Base-by-base conservation (phyloP, 2,113 vertebrate species). In the Odontesthes bonariensis region DNA sequence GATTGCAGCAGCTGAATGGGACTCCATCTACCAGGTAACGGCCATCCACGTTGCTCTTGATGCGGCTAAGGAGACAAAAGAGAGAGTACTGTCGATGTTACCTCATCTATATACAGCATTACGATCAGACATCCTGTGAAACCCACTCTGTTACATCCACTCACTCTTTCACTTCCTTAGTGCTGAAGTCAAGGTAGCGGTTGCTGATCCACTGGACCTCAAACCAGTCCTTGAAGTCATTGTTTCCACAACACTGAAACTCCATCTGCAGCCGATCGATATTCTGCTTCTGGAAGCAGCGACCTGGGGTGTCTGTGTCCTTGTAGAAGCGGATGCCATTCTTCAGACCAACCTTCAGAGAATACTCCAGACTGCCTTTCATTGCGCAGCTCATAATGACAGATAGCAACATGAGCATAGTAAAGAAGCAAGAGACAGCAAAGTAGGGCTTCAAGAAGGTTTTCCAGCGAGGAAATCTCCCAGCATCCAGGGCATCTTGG, bases 151-250 rank as follows among this genome's bases (percentile, higher is more conserved):
- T 23, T 56, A 32, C 10, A 63, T 44, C 55, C 40, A 92, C 94
- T 95, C 84, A 96, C 95, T 95, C 93, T 88, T 95, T 95, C n/a
- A 96, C 95, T 59, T 95, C 95, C 79, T 94, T 95, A 9, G 92
- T 83, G 86, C 78, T 94, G 89, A 95, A 95, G 73, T 96, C 95
- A 32, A 96, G 92, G 86, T 95, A 95, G 31, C 95, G 94, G 75
- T 95, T 95, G 88, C 95, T 96, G 90, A 96, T 91, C 95, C 95
- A 96, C 88, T 96, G 95, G 33, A 96, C 92, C 77, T 96, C 95
- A 8, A 96, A 96, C 95, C 95, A 96, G 81, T 96, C 96, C 85
- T 84, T 93, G 92, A 92, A 95, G 82, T 95, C 87, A 1, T 69
- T 94, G 88, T 94, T 94, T 14, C 96, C 96, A 8, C 96, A 96